Base-by-base conservation (phyloP, 2,888 invertebrate species). In the Scelioninae gen. 1 region DNA sequence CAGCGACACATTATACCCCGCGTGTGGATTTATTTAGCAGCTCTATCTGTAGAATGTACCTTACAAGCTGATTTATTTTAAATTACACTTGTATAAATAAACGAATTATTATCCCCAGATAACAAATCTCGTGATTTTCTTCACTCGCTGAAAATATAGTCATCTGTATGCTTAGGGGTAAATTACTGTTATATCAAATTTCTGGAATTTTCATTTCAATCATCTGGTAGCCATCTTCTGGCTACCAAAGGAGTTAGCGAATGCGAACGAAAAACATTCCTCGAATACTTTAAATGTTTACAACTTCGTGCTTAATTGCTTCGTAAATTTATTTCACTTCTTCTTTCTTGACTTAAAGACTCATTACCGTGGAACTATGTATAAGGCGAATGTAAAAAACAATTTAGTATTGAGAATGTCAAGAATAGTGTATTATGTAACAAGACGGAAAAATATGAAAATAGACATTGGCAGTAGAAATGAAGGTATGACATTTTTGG, bases 21-120 rank as follows among this genome's bases (percentile, higher is more conserved):
- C 47, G 56, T 56, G 66, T 32, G 23, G 53, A 68, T 65, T 53
- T 76, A 81, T 81, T 65, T 63, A 58, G 51, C 16, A 49, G 55
- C 55, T 45, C 16, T 38, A 60, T 72, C 68, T 38, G 0, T 11
- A 47, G 60, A 72, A 79, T 60, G 66, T 47, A 38, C 15, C 16
- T 5, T 7, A n/a, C 69, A 11, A 45, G 51, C 62, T 68, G 74
- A 74, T 80, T 80, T 75, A 68, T 56, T 74, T 75, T 32, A 68
- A 74, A 80, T 80, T 68, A 55, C 38, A 13, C 31, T 43, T 29
- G 0, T 6, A 31, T 23, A 75, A 65, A 63, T 75, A 53, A n/a
- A n/a, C 29, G 13, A 45, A 10, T 62, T 72, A 16, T 56, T 56
- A 56, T 16, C 56, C 11, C 11, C 13, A 16, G 51, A 60, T 60